Conservation (phyloP, 2,888 invertebrate species). For the Sceliomorpha sp. region DNA sequence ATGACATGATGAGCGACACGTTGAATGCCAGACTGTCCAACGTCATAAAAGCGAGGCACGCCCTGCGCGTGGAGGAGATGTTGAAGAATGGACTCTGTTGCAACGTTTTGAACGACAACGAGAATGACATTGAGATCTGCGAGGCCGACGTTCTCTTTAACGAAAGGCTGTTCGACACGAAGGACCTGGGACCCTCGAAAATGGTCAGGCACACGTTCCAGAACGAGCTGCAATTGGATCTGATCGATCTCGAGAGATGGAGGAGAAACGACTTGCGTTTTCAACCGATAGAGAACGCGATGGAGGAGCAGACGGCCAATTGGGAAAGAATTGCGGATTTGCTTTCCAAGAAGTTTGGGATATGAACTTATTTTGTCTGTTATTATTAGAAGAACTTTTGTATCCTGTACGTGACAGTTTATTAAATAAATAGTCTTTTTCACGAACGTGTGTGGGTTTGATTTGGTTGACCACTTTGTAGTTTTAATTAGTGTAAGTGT, state of each 20-base stretch:
- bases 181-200: conserved; percentile 27
- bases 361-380: no score
- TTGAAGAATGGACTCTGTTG: conserved; percentile 51
- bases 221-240: conserved; percentile 44
- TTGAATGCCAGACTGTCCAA: conserved; percentile 40
- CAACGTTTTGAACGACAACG: conserved; percentile 50
- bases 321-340: conserved; percentile 26
- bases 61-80: conserved; percentile 48
- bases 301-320: conserved; percentile 34
- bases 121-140: conserved; percentile 46
- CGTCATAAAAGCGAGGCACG: conserved; percentile 42
- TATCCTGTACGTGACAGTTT: no score
- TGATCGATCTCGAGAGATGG: conserved; percentile 45
- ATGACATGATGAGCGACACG: conserved; percentile 54
- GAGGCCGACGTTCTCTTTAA: conserved; percentile 40
- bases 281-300: conserved; percentile 30
- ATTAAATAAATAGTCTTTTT: no score
- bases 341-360: conserved; percentile 5
- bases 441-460: no score
- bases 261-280: conserved; percentile 19
- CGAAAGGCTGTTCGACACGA: conserved; percentile 39
- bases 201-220: conserved; percentile 48
- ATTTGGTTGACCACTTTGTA: no score
- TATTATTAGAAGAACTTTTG: no score
- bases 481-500: no score